Base-by-base conservation (phyloP, 2,797 vertebrate species). In the Anguilla marmorata region DNA sequence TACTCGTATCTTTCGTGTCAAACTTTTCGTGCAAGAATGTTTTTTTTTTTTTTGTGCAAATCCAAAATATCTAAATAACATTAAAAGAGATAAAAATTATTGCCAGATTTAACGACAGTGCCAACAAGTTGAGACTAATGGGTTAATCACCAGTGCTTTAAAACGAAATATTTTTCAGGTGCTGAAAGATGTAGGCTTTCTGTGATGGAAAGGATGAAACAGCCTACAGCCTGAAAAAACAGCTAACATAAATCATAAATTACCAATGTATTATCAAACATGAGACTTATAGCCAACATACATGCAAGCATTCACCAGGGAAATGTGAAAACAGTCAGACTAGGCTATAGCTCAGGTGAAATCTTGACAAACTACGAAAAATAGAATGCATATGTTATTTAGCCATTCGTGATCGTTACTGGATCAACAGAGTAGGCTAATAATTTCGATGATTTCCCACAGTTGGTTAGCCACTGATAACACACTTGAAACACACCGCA, bases 361-460 rank as follows among this genome's bases (percentile, higher is more conserved):
- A 45, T 41, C 4, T 79, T 79, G 12, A 79, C 33, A 79, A 37
- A 41, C 11, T 76, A 76, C 37, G 2, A 14, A 37, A 79, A 79
- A 79, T 69, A 79, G 19, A 41, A 45, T 37, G 33, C 50, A 52
- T 12, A 79, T 16, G 24, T 45, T 14, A 76, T 69, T 69, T 69
- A 45, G 37, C 33, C 14, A 8, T 79, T 37, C 74, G 45, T 21
- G 69, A 14, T 33, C 33, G 33, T 30, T 27, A 33, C 69, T 79
- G 37, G 33, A 79, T 79, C 74, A 79, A 79, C 74, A 79, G n/a
- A 79, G 21, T 21, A 21, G 74, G 74, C 37, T 79, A 37, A 79
- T 37, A 37, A 79, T 79, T 45, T 16, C 37, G 37, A 45, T 21
- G 4, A 2, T 79, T 21, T 16, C n/a, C 33, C 74, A 21, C 11